Percentiles rank a stretch among this genome's conserved stretches.
Evolutionary conservation across 1,140 invertebrate genomes (phyloP).

Genomic region (Eufriesea mexicana): DNA sequence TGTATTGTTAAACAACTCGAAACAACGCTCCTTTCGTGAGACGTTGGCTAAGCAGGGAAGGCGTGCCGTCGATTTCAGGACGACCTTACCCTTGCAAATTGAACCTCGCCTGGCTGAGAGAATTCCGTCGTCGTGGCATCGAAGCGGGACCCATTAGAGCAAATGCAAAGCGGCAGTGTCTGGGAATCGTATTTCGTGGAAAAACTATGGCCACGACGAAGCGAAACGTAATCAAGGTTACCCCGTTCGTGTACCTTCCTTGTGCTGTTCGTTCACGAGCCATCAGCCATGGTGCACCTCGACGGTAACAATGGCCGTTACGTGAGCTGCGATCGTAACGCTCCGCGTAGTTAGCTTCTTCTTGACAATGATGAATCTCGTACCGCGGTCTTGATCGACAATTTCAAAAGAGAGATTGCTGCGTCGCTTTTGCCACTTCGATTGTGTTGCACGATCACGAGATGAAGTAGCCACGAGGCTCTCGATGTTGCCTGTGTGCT

Average conservation of each 20-base stretch:
- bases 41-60: background rate
- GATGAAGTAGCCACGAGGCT: too few species aligned
- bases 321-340: conserved; percentile 13
- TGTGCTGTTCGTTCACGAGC: background rate
- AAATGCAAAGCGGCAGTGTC: background rate
- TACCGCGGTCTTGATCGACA: background rate
- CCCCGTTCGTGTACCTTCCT: too few species aligned
- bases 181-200: background rate
- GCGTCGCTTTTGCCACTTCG: background rate
- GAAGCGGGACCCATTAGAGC: conserved; percentile 1
- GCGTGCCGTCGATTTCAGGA: background rate
- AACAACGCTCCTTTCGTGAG: background rate
- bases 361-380: conserved; percentile 12
- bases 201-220: background rate
- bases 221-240: background rate
- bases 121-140: background rate
- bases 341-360: conserved; percentile 1
- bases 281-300: background rate
- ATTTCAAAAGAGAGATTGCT: background rate
- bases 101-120: background rate
- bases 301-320: conserved; percentile 15
- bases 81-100: conserved; percentile 36
- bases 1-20: conserved; percentile 7
- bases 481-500: background rate
- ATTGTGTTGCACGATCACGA: background rate